Evolutionary conservation across 2,797 vertebrate genomes (phyloP).

Genomic region (Psittacula derbiana): DNA sequence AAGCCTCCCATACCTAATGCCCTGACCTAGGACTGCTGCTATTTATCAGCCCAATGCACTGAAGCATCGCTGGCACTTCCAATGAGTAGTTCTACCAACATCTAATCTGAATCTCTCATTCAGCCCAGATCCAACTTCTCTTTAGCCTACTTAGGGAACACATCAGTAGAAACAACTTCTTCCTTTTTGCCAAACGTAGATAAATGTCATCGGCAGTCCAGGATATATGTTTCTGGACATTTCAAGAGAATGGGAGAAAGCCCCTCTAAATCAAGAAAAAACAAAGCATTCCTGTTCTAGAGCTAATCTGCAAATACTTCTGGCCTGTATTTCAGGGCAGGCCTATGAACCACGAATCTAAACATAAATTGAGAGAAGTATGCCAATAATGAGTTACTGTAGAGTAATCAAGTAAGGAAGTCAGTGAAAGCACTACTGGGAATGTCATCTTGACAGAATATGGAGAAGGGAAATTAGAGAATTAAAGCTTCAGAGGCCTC

Average conservation of each 20-base stretch:
- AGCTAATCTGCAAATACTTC: not conserved
- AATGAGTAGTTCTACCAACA: not conserved
- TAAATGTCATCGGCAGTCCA: not conserved
- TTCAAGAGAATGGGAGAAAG: not conserved
- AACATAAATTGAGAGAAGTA: not conserved
- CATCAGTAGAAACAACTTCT: not conserved
- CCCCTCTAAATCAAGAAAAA: not conserved
- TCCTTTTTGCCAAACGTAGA: not conserved
- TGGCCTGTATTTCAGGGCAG: not conserved
- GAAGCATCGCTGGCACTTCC: not conserved
- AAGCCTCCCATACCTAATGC: not conserved
- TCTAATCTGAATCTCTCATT: not conserved
- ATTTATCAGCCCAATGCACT: not conserved
- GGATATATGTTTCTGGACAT: not conserved
- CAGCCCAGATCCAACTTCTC: not conserved
- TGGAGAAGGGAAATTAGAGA: not conserved
- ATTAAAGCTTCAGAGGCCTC: not conserved
- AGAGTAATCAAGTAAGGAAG: not conserved
- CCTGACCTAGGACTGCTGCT: not conserved
- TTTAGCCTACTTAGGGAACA: not conserved
- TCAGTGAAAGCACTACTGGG: not conserved
- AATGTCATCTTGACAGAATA: not conserved
- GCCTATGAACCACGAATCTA: not conserved
- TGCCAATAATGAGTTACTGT: not conserved
- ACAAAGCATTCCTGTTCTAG: not conserved